Base-by-base conservation (phyloP, 64 coral and sea anemone species). In the Actinia equina region DNA sequence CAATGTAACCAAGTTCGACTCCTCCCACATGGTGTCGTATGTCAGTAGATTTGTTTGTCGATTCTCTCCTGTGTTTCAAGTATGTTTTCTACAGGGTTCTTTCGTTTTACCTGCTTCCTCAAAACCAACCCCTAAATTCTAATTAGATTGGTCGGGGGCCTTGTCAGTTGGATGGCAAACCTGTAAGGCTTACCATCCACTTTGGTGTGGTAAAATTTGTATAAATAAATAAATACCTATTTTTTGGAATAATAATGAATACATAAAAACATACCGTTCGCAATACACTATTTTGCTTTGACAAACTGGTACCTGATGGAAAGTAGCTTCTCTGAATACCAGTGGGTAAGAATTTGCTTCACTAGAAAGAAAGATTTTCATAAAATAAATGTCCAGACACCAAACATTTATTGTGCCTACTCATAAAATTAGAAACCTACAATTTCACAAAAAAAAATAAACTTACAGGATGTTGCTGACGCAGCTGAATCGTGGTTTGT, bases 241-340 rank as follows among this genome's bases (percentile, higher is more conserved):
- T n/a, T n/a, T n/a, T 8, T 62, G 13, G 19, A 17, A 62, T 17
- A 15, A 62, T 62, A 8, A 17, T 62, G 2, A 8, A 62, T 62
- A 3, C 5, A 62, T 17, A 17, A 6, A 3, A 8, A 77, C 71
- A 41, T 80, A 80, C 77, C 77, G 2, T 45, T 4, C 3, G 5
- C 45, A 20, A 44, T 67, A 64, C n/a, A 86, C 15, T 44, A n/a
- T 53, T 86, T 26, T 59, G 84, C 84, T 69, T 86, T 59, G 8
- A 43, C 57, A 86, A 86, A 86, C 44, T 86, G 84, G 44, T 86
- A 86, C 14, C 84, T 67, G 6, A 86, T 86, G 16, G 23, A 86
- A 17, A 86, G 60, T 20, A 86, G 20, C 20, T 64, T 86, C 59
- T 86, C 84, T 20, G 84, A 22, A 86, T 86, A 86, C 84, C 65